phyloP scores from a whole-genome alignment of 2,113 vertebrate genomes.

The Bubalus kerabau region DNA sequence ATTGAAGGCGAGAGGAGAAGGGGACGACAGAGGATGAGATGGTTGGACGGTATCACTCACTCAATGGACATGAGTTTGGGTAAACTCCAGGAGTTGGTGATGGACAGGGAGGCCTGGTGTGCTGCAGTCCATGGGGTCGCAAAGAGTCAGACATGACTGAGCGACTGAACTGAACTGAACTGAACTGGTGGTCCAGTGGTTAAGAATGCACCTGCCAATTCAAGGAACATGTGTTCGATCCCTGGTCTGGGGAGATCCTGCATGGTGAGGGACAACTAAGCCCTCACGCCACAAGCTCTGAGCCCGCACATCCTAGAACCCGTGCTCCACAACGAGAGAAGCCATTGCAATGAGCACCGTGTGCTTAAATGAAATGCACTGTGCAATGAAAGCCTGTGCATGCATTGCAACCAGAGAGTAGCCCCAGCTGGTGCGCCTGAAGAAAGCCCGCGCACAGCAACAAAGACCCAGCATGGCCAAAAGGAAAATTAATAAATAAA shows the following conservation, averaged over 20 bases:
- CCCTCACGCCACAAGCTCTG: neutral
- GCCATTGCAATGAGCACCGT: neutral
- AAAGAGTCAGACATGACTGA: neutral
- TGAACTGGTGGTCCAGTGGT: neutral
- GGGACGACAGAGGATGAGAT: neutral
- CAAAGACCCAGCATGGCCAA: neutral
- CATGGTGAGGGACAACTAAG: neutral
- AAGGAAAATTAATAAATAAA: neutral
- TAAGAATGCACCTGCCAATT: neutral
- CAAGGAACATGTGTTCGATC: neutral
- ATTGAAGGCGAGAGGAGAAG: neutral
- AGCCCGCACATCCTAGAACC: neutral
- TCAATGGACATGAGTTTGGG: neutral
- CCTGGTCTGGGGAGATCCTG: neutral
- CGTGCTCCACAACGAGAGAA: neutral
- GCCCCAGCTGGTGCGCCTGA: neutral
- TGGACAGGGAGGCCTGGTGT: neutral
- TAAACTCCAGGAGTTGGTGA: neutral
- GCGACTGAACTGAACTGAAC: neutral
- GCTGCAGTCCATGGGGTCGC: neutral
- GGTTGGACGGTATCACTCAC: neutral
- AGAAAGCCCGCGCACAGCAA: fast-evolving
- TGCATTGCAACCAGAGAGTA: fast-evolving
- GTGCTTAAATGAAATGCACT: fast-evolving
- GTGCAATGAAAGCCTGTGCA: fast-evolving